phyloP scores from a whole-genome alignment of 2,888 invertebrate genomes.

The Chrysopilus asiliformis region DNA sequence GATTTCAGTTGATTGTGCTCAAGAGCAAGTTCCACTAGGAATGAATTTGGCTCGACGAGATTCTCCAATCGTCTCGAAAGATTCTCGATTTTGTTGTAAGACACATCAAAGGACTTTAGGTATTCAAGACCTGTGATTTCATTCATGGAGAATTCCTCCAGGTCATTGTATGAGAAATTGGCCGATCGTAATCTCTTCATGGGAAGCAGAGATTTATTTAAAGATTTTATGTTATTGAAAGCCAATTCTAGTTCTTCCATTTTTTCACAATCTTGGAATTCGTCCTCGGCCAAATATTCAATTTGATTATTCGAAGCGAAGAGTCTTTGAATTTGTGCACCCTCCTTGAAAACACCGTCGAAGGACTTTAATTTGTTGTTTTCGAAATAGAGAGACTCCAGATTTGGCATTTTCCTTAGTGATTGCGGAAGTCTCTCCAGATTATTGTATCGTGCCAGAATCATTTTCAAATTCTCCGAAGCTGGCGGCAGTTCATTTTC shows the following conservation, averaged over 20 bases:
- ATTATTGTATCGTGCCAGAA: conserved; percentile 62
- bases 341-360: conserved; percentile 57
- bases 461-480: conserved; percentile 46
- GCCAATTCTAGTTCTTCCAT: conserved; percentile 58
- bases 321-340: conserved; percentile 49
- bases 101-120: conserved; percentile 60
- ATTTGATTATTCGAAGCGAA: conserved; percentile 61
- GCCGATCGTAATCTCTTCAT: conserved; percentile 52
- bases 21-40: conserved; percentile 55
- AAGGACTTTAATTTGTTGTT: conserved; percentile 57
- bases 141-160: conserved; percentile 65
- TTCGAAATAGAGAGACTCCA: conserved; percentile 59
- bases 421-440: conserved; percentile 57
- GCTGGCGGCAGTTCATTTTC: conserved; percentile 62
- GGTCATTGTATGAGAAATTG: conserved; percentile 61
- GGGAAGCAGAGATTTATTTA: conserved; percentile 60
- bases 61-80: conserved; percentile 57
- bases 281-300: conserved; percentile 59
- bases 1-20: conserved; percentile 59
- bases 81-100: conserved; percentile 57
- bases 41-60: conserved; percentile 61
- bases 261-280: conserved; percentile 56
- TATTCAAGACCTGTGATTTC: conserved; percentile 61
- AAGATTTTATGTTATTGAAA: conserved; percentile 53
- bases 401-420: conserved; percentile 50